Base-by-base conservation (phyloP, 1,140 invertebrate species). In the Magallana angulata region DNA sequence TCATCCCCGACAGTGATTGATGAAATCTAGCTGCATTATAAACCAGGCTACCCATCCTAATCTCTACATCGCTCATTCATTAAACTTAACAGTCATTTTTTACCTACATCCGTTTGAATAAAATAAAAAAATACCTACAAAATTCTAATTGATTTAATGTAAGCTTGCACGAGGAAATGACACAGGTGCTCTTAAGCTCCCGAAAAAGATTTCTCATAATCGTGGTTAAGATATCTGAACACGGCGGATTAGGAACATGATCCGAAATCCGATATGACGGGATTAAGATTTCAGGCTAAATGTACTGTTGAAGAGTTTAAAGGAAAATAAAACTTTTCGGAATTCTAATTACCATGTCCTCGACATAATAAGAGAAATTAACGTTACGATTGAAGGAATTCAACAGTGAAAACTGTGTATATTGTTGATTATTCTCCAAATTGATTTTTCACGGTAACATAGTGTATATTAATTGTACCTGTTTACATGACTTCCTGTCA, bases 131-230 rank as follows among this genome's bases (percentile, higher is more conserved):
- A 48, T 48, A 48, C 5, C 12, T 36, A 24, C 24, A 76, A 30
- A 71, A 30, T 76, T 76, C 68, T 30, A 76, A 76, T 76, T 30
- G 30, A 36, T 76, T 76, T 30, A 76, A 36, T 76, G 68, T 76
- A 24, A 76, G 68, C 30, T 76, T 12, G 14, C 68, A 76, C 68
- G 68, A 76, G 48, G 24, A 76, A 76, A 76, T 30, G 68, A 36
- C 68, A 76, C 68, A 76, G 68, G 68, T 76, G 68, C 68, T 76
- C 36, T 76, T 76, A 76, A 76, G 68, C 36, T 76, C 68, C 12
- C 30, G 14, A 76, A 48, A 71, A 76, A 30, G 68, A 76, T 76
- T 76, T 76, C 24, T 76, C 68, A 76, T 76, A 76, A 76, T 76
- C 36, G 68, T 76, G 24, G 68, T 76, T 76, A 76, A 76, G 18